These are phyloP conservation scores for Perithous albicinctus DNA, from an alignment of 2,888 invertebrate species.

Conservation along the genomic window DNA sequence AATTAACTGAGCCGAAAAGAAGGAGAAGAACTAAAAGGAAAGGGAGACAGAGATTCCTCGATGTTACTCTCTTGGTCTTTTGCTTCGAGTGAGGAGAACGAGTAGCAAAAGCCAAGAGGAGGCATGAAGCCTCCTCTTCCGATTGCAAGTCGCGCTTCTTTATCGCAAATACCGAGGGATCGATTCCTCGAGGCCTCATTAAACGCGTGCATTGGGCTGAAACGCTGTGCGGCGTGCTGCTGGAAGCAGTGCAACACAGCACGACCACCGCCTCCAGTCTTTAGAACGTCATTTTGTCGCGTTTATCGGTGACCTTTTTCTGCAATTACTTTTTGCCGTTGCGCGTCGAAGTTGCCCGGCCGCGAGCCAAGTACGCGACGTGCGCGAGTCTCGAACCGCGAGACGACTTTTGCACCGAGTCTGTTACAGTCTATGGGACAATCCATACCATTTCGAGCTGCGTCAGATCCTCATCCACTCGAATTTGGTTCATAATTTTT, in stretches of 20 bases:
- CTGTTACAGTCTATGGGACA: too few relatives aligned
- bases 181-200: slow-evolving; percentile 74
- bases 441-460: too few relatives aligned
- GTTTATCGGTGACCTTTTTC: slow-evolving; percentile 78
- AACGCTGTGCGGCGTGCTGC: background rate
- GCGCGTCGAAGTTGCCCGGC: slow-evolving; percentile 41
- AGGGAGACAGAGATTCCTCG: slow-evolving; percentile 29
- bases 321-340: slow-evolving; percentile 78
- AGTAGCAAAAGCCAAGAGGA: background rate
- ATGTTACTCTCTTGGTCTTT: background rate
- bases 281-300: slow-evolving; percentile 80
- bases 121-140: slow-evolving; percentile 48
- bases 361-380: slow-evolving; percentile 39
- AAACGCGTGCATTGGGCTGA: slow-evolving; percentile 66
- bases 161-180: slow-evolving; percentile 71
- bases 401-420: slow-evolving; percentile 24
- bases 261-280: slow-evolving; percentile 75
- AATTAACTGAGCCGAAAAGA: slow-evolving; percentile 24
- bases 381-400: slow-evolving; percentile 46
- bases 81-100: background rate
- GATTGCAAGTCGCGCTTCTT: slow-evolving; percentile 60
- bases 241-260: slow-evolving; percentile 13
- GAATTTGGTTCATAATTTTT: too few relatives aligned
- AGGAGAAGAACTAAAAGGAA: background rate
- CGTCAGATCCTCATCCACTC: too few relatives aligned